A percentile compares a stretch with the other conserved stretches of the same genome.
Conservation (phyloP, 2,797 vertebrate species). For the Hippopotamyrus pictus region DNA sequence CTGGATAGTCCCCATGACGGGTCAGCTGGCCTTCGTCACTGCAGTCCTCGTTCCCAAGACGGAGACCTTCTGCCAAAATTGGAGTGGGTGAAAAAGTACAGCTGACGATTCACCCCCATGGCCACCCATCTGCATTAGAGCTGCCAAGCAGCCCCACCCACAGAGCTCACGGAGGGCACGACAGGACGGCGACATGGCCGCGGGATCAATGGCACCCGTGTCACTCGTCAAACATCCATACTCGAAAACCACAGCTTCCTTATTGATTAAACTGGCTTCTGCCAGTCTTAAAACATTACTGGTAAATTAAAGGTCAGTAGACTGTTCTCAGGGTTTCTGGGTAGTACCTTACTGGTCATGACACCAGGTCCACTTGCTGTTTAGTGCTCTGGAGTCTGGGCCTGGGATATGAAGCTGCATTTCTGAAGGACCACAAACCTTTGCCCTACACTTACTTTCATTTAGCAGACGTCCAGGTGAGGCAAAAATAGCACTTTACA, state of each 20-base stretch:
- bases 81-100: neutral
- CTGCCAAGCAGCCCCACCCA: neutral
- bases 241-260: neutral
- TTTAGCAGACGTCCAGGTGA: neutral
- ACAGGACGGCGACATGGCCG: neutral
- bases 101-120: neutral
- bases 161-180: neutral
- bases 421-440: neutral
- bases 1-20: neutral
- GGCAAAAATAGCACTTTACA: neutral
- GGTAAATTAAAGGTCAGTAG: neutral
- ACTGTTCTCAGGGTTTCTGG: neutral
- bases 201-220: neutral
- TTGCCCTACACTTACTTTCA: neutral
- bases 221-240: neutral
- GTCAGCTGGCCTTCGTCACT: neutral
- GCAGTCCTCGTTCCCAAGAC: neutral
- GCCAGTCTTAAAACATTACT: neutral
- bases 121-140: neutral
- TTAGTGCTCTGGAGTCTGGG: neutral
- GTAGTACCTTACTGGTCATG: neutral
- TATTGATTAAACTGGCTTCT: neutral
- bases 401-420: neutral
- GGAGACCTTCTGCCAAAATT: neutral
- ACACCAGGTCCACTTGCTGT: too few relatives aligned